Percentiles rank a stretch among this genome's conserved stretches.
Evolutionary conservation across 2,888 invertebrate species (phyloP).

Genomic region (Ctena decussata): DNA sequence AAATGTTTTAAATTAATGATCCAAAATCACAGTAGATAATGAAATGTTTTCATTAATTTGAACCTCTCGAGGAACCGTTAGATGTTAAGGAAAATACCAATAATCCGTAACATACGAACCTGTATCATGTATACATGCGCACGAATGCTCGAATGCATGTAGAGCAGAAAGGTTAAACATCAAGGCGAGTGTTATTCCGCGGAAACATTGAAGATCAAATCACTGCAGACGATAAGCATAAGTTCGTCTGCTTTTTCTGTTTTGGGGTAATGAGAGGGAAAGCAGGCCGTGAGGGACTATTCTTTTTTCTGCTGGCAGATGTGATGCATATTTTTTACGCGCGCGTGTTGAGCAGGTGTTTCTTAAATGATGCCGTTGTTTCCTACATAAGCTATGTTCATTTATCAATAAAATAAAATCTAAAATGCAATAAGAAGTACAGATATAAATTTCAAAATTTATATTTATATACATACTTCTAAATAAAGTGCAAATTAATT

Average conservation of each 20-base stretch:
- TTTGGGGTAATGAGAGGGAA: constrained; percentile 59
- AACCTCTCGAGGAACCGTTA: background rate
- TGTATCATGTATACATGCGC: constrained; percentile 13
- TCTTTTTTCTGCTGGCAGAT: background rate
- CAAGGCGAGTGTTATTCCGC: constrained; percentile 3
- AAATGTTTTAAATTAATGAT: constrained; percentile 10
- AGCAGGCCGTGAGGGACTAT: constrained; percentile 46
- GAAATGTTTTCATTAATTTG: background rate
- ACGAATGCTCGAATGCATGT: constrained; percentile 4
- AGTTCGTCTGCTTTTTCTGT: constrained; percentile 53
- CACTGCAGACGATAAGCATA: constrained; percentile 34
- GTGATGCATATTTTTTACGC: background rate
- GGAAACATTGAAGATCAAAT: constrained; percentile 28
- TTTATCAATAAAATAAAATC: background rate
- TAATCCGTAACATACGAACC: constrained; percentile 6
- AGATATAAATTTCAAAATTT: too few relatives aligned
- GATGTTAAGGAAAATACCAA: background rate
- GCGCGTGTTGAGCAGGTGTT: constrained; percentile 8
- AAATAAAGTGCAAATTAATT: too few relatives aligned
- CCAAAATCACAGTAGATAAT: constrained; percentile 6
- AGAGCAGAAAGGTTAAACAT: constrained; percentile 10
- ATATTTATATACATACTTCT: too few relatives aligned
- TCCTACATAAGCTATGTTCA: background rate
- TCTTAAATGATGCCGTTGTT: background rate
- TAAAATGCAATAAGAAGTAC: too few relatives aligned